Conservation (phyloP, 2,113 vertebrate species). For the Garra rufa region DNA sequence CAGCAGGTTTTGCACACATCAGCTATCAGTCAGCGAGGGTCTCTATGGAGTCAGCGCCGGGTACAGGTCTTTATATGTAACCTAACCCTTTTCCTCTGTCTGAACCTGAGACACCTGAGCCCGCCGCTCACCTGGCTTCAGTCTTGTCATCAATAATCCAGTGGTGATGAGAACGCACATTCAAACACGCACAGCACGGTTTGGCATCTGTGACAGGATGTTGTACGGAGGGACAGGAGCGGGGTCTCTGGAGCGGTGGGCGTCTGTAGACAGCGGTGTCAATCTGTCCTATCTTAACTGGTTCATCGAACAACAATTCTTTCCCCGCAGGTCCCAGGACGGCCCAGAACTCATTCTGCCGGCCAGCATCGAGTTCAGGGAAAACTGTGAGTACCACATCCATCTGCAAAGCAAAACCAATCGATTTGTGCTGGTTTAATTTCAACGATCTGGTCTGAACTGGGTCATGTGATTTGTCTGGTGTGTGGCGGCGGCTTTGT, state of each 20-base stretch:
- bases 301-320: conserved; percentile 52
- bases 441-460: not conserved
- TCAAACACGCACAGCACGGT: not conserved
- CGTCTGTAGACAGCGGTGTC: conserved; percentile 45
- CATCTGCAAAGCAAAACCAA: not conserved
- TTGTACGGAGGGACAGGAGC: conserved; percentile 29
- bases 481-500: not conserved
- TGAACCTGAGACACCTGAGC: conserved; percentile 31
- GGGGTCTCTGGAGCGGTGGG: conserved; percentile 46
- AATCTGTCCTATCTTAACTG: conserved; percentile 20
- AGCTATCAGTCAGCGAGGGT: not conserved
- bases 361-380: conserved; percentile 95
- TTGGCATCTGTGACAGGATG: not conserved
- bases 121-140: not conserved
- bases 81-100: not conserved
- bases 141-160: conserved; percentile 62
- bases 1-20: not conserved
- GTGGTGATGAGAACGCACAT: not conserved
- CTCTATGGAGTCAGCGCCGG: not conserved
- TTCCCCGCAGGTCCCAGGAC: conserved; percentile 84
- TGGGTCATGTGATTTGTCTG: conserved; percentile 13
- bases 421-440: conserved; percentile 20
- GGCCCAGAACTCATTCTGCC: conserved; percentile 86
- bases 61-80: conserved; percentile 18
- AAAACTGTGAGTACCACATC: conserved; percentile 87